These are phyloP conservation scores for Nothocercus julius DNA, from an alignment of 2,113 vertebrate species.

Conservation along the genomic window DNA sequence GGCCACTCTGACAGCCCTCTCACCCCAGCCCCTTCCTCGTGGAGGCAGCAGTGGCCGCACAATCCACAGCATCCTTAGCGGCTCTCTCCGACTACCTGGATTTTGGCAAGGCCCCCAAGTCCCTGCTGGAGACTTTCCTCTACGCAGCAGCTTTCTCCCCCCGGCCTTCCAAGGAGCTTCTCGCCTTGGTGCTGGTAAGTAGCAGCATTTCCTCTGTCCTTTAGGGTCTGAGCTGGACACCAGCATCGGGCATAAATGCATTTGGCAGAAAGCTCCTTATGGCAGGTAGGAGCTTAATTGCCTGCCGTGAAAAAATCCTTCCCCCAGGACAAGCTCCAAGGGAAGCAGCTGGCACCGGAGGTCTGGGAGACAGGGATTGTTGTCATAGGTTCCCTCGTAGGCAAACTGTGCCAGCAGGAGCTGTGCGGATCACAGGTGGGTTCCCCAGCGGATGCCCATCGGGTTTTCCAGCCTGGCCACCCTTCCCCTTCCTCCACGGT, in stretches of 20 bases:
- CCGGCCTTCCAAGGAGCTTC: conserved; percentile 68
- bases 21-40: conserved; percentile 58
- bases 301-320: not conserved
- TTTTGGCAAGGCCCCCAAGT: conserved; percentile 37
- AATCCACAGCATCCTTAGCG: conserved; percentile 44
- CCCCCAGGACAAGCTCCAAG: conserved; percentile 59
- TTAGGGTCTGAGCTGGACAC: fast-evolving
- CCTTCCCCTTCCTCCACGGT: fast-evolving
- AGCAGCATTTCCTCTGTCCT: not conserved
- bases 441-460: not conserved
- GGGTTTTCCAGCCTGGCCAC: not conserved
- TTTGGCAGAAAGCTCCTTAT: not conserved
- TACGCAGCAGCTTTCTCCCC: conserved; percentile 65
- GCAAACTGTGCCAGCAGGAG: conserved; percentile 71
- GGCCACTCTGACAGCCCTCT: not conserved
- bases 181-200: conserved; percentile 66
- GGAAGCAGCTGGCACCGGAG: conserved; percentile 1
- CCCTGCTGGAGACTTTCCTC: conserved; percentile 66
- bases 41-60: conserved; percentile 53
- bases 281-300: not conserved
- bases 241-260: not conserved
- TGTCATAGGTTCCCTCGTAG: conserved; percentile 49
- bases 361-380: conserved; percentile 48
- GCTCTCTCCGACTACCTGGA: conserved; percentile 70
- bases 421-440: conserved; percentile 70